Evolutionary conservation across 1,140 invertebrate species (phyloP).

Genomic region (Chrysopa pallens): DNA sequence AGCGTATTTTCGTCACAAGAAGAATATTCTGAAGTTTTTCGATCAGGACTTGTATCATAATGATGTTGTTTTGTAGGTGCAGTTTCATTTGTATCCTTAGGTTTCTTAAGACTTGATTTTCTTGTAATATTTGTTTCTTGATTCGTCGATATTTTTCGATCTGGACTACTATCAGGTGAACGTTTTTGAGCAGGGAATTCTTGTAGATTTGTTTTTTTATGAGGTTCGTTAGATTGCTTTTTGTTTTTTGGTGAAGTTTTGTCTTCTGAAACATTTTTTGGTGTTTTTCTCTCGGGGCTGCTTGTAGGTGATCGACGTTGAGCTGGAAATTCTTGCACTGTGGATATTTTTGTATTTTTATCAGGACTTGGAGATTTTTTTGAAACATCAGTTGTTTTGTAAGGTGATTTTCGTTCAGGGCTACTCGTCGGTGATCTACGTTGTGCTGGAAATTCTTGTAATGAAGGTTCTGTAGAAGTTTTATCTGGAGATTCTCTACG

Average conservation of each 20-base stretch:
- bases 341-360: too few species aligned
- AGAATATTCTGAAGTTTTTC: too few species aligned
- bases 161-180: too few species aligned
- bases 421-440: background rate
- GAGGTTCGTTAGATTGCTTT: too few species aligned
- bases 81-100: background rate
- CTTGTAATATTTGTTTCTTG: background rate
- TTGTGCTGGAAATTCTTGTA: background rate
- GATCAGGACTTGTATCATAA: background rate
- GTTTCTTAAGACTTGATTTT: background rate
- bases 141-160: too few species aligned
- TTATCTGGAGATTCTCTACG: constrained; percentile 17
- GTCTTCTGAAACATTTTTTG: too few species aligned
- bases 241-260: too few species aligned
- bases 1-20: background rate
- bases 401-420: background rate
- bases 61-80: background rate
- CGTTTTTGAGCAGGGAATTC: too few species aligned
- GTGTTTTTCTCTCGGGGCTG: too few species aligned
- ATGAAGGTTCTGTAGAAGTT: constrained; percentile 8
- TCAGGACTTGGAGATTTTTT: too few species aligned
- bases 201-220: too few species aligned
- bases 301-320: background rate
- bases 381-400: background rate
- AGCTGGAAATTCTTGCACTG: background rate